phyloP scores from a whole-genome alignment of 1,140 invertebrate genomes.

The Leptonema lineaticorne region DNA sequence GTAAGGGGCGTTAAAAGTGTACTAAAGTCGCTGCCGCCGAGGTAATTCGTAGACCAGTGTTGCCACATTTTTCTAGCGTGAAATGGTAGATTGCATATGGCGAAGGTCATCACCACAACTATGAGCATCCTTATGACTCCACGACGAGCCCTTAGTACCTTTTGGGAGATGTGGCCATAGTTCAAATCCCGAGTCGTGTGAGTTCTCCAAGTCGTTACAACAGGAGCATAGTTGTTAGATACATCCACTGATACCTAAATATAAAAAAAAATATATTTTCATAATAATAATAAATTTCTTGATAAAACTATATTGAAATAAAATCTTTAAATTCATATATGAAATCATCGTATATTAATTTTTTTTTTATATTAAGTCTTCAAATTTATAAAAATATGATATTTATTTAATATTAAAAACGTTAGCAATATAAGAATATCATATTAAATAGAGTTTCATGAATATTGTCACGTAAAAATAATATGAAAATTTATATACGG shows the following conservation, averaged over 20 bases:
- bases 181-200: constrained; percentile 33
- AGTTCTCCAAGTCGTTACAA: constrained; percentile 48
- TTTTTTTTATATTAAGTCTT: too few relatives aligned
- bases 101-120: constrained; percentile 79
- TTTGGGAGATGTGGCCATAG: constrained; percentile 63
- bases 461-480: too few relatives aligned
- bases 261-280: constrained; percentile 19
- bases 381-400: too few relatives aligned
- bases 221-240: constrained; percentile 36
- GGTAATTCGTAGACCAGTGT: constrained; percentile 65
- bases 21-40: constrained; percentile 66
- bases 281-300: too few relatives aligned
- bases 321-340: too few relatives aligned
- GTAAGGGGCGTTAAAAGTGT: constrained; percentile 78
- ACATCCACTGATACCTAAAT: constrained; percentile 50
- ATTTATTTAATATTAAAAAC: too few relatives aligned
- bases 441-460: too few relatives aligned
- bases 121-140: constrained; percentile 79
- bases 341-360: too few relatives aligned
- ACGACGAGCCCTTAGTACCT: constrained; percentile 66
- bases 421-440: too few relatives aligned
- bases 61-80: constrained; percentile 83
- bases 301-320: too few relatives aligned
- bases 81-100: constrained; percentile 80
- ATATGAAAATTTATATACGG: too few relatives aligned